These are phyloP conservation scores for Apamea anceps DNA, from an alignment of 2,888 invertebrate genomes.

Conservation along the genomic window DNA sequence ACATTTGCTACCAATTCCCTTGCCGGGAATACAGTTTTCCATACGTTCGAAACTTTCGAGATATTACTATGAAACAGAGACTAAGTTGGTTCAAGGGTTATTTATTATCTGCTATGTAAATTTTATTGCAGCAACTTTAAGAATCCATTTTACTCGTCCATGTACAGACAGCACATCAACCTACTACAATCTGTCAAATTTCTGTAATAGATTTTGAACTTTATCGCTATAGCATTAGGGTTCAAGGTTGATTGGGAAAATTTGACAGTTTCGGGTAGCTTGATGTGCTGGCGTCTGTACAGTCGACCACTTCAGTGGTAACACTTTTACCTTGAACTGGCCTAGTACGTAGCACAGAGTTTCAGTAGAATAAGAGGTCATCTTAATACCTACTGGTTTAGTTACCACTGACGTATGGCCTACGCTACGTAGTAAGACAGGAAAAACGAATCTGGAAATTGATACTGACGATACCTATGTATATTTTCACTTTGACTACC, in stretches of 20 bases:
- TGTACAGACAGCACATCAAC: no score
- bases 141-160: constrained; percentile 6
- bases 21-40: constrained; percentile 21
- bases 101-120: constrained; percentile 53
- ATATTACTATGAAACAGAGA: constrained; percentile 47
- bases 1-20: constrained; percentile 36
- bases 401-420: neutral
- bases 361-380: neutral
- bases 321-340: neutral
- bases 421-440: neutral
- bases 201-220: no score
- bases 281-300: no score
- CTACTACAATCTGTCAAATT: no score
- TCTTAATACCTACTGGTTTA: neutral
- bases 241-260: no score
- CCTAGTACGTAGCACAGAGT: neutral
- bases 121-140: constrained; percentile 29
- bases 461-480: neutral
- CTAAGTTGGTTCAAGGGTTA: constrained; percentile 29
- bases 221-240: no score
- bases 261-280: no score
- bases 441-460: neutral
- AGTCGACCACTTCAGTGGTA: neutral
- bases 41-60: constrained; percentile 32
- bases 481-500: neutral